Evolutionary conservation across 2,113 vertebrate species (phyloP).

Genomic region (Mesoclemmys tuberculata): DNA sequence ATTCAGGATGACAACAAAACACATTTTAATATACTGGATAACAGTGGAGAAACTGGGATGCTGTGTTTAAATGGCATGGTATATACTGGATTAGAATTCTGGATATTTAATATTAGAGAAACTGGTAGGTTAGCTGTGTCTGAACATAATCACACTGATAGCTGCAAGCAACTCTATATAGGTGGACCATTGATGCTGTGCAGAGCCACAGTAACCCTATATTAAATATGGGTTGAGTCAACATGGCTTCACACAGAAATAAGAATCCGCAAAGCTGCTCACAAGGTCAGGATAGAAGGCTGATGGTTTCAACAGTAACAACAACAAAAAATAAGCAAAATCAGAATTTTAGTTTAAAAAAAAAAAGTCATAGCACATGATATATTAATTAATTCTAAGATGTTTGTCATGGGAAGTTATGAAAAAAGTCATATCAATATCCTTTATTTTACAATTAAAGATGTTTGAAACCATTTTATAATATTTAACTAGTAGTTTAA

Average conservation of each 20-base stretch:
- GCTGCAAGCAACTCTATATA: no score
- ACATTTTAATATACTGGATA: background rate
- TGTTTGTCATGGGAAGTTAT: background rate
- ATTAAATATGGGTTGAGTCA: no score
- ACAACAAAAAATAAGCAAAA: no score
- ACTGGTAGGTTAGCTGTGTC: no score
- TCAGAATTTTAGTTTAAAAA: background rate
- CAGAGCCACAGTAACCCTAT: no score
- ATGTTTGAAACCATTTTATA: background rate
- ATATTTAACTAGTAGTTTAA: background rate
- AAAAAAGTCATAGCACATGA: background rate
- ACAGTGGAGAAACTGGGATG: background rate
- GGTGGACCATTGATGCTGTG: no score
- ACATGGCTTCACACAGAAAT: no score
- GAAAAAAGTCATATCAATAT: background rate
- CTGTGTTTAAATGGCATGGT: background rate
- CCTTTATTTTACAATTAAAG: background rate
- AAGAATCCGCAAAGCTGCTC: no score
- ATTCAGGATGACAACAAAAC: background rate
- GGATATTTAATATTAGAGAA: no score
- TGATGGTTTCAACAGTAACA: no score
- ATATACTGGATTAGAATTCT: background rate
- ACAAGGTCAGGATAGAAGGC: no score
- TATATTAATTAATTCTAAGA: background rate
- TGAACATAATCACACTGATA: no score